A percentile compares a stretch with the other conserved stretches of the same genome.
These are phyloP conservation scores for Lysandra bellargus DNA, from an alignment of 2,888 invertebrate species.

Conservation along the genomic window DNA sequence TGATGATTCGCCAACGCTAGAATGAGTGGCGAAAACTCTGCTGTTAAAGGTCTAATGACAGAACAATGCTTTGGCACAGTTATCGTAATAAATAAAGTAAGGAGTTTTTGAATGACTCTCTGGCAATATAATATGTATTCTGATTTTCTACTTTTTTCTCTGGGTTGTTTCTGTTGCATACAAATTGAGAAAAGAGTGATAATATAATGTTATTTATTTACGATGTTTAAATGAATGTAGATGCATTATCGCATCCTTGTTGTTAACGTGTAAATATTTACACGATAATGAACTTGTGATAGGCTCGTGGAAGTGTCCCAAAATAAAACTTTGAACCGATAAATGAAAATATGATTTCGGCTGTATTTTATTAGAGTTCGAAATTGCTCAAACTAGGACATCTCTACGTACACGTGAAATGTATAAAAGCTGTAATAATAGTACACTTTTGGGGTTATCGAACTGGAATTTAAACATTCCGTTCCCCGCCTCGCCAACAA, in stretches of 20 bases:
- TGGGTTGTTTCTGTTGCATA: no score
- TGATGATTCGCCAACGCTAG: not conserved
- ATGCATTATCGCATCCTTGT: constrained; percentile 10
- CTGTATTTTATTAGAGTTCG: not conserved
- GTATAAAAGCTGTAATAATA: not conserved
- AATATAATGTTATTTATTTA: not conserved
- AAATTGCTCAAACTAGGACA: not conserved
- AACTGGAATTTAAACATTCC: constrained; percentile 4
- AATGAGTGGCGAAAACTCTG: not conserved
- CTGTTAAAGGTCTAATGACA: not conserved
- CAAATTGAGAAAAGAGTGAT: no score
- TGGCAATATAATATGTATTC: not conserved
- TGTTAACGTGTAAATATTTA: constrained; percentile 30
- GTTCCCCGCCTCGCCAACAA: not conserved
- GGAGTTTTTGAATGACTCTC: not conserved
- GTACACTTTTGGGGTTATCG: not conserved
- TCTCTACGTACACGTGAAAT: not conserved
- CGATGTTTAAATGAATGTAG: not conserved
- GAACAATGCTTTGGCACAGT: not conserved
- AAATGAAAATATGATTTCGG: not conserved
- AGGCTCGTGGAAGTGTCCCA: constrained; percentile 3
- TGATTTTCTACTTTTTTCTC: not conserved
- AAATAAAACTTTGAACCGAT: not conserved
- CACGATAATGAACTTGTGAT: constrained; percentile 31
- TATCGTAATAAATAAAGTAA: not conserved